A percentile compares a stretch with the other conserved stretches of the same genome.
These are phyloP conservation scores for Ataeniobius toweri DNA, from an alignment of 2,797 vertebrate species.

Conservation along the genomic window DNA sequence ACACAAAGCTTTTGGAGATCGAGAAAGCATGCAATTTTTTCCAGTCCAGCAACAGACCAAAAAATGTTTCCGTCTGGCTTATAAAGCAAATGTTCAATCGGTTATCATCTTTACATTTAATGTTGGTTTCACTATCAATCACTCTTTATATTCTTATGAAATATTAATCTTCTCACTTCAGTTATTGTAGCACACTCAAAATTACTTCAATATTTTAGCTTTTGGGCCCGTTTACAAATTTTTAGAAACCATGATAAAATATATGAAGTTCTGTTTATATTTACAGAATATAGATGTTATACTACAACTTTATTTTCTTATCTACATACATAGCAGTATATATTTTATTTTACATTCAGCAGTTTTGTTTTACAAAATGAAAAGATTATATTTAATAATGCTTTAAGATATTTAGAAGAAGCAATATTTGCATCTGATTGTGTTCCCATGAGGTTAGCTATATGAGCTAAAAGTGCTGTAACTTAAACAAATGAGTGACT, in stretches of 20 bases:
- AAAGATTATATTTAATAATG: slow-evolving; percentile 59
- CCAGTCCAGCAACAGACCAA: slow-evolving; percentile 46
- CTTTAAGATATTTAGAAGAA: slow-evolving; percentile 49
- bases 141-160: slow-evolving; percentile 7
- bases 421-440: slow-evolving; percentile 66
- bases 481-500: slow-evolving; percentile 34
- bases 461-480: slow-evolving; percentile 45
- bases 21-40: slow-evolving; percentile 34
- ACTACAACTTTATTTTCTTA: slow-evolving; percentile 78
- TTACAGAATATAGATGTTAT: slow-evolving; percentile 56
- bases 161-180: slow-evolving; percentile 14
- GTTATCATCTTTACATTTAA: slow-evolving; percentile 5
- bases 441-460: slow-evolving; percentile 45
- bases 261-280: slow-evolving; percentile 68
- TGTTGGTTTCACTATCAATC: slow-evolving; percentile 25
- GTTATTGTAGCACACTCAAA: slow-evolving; percentile 59
- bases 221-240: slow-evolving; percentile 40
- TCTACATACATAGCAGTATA: slow-evolving; percentile 65
- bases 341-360: slow-evolving; percentile 74
- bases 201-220: slow-evolving; percentile 28
- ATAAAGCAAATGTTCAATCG: slow-evolving; percentile 39
- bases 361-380: slow-evolving; percentile 71
- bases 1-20: slow-evolving; percentile 20
- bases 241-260: slow-evolving; percentile 22
- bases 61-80: slow-evolving; percentile 26